Evolutionary conservation across 2,888 invertebrate species (phyloP).

Genomic region (Halictus quadricinctus): DNA sequence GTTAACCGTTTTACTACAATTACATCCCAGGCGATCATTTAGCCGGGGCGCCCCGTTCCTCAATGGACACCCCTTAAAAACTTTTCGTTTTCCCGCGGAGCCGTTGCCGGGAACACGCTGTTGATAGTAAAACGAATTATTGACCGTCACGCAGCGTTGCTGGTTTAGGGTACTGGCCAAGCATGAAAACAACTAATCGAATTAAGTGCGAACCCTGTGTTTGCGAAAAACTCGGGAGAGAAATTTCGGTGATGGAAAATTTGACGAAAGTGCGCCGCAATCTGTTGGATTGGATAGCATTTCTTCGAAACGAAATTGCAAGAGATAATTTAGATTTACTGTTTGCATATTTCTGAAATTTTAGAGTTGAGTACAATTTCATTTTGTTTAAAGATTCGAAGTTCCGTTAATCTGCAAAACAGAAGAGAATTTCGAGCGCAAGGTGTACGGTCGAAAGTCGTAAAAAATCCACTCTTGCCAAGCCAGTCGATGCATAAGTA

Average conservation of each 20-base stretch:
- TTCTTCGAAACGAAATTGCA: too few relatives aligned
- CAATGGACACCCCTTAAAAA: background rate
- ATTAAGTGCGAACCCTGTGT: background rate
- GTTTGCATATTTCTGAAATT: background rate
- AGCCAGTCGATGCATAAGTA: background rate
- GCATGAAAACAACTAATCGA: slow-evolving; percentile 14
- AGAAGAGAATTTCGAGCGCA: background rate
- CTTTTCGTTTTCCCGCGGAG: background rate
- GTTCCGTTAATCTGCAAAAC: background rate
- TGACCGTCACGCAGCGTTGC: background rate
- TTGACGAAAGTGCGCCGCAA: too few relatives aligned
- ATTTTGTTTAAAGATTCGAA: background rate
- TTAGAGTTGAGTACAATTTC: background rate
- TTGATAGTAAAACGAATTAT: slow-evolving; percentile 24
- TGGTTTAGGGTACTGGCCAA: background rate
- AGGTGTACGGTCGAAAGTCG: background rate
- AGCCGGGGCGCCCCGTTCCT: background rate
- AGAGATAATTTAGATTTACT: too few relatives aligned
- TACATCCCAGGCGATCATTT: slow-evolving; percentile 7
- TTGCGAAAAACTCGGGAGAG: background rate
- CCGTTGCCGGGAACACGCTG: background rate
- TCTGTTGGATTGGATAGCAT: too few relatives aligned
- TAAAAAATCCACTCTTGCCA: background rate
- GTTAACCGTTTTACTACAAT: slow-evolving; percentile 41
- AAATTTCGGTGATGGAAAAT: background rate